These are phyloP conservation scores for Stylophora pistillata DNA, from an alignment of 64 coral and sea anemone species.

Conservation along the genomic window DNA sequence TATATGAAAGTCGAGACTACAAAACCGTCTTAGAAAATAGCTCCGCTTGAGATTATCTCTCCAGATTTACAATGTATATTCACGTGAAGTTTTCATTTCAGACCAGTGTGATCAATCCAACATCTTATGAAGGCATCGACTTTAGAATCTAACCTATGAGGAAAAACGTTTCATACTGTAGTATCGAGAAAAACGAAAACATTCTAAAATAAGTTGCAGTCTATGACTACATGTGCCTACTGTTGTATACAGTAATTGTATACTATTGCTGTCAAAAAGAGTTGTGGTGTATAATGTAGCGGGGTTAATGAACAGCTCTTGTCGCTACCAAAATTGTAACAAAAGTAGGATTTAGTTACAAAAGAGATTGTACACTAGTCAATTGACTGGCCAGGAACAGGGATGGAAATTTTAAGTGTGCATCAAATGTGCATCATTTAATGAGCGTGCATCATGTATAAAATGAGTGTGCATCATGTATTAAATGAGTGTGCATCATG, in stretches of 20 bases:
- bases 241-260: too few relatives aligned
- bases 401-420: too few relatives aligned
- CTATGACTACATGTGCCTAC: too few relatives aligned
- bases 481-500: too few relatives aligned
- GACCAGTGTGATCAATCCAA: neutral
- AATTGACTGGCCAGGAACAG: too few relatives aligned
- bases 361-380: neutral
- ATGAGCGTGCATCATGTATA: too few relatives aligned
- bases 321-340: neutral
- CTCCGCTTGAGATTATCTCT: neutral
- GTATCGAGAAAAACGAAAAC: neutral
- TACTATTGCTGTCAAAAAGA: too few relatives aligned
- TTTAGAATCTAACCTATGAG: slow-evolving; percentile 40
- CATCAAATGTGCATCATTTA: too few relatives aligned
- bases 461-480: too few relatives aligned
- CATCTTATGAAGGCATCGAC: neutral
- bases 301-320: too few relatives aligned
- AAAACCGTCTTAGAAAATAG: slow-evolving; percentile 31
- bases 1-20: neutral
- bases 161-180: neutral
- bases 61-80: neutral
- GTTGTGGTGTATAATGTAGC: too few relatives aligned
- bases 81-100: neutral
- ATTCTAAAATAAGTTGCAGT: too few relatives aligned
- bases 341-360: neutral